Percentiles rank a stretch among this genome's conserved stretches.
Evolutionary conservation across 2,797 vertebrate species (phyloP).

Genomic region (Huso huso): DNA sequence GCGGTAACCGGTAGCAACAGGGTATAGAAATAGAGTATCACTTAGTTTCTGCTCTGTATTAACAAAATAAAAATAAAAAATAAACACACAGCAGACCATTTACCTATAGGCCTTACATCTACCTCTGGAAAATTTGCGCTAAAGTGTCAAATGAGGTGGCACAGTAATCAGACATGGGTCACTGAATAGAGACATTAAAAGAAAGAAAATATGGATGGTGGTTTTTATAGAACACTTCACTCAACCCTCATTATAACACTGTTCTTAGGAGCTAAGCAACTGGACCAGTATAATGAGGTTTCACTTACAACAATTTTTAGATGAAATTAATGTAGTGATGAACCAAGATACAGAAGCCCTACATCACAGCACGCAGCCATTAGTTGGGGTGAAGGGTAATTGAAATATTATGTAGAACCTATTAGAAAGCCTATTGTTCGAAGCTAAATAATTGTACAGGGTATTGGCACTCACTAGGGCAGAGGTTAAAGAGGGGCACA

Average conservation of each 20-base stretch:
- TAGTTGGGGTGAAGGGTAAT: slow-evolving; percentile 28
- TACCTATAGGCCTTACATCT: too few species aligned
- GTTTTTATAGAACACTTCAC: slow-evolving; percentile 16
- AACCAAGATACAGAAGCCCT: slow-evolving; percentile 11
- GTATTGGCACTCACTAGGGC: slow-evolving; percentile 4
- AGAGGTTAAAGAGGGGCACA: not conserved
- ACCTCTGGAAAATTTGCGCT: too few species aligned
- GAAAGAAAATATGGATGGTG: not conserved
- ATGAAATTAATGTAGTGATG: slow-evolving; percentile 22
- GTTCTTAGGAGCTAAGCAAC: slow-evolving; percentile 22
- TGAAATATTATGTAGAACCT: slow-evolving; percentile 37
- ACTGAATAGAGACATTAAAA: not conserved
- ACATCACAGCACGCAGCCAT: slow-evolving; percentile 19
- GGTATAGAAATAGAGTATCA: too few species aligned
- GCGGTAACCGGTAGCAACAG: too few species aligned
- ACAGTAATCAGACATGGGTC: not conserved
- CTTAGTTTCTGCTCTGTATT: too few species aligned
- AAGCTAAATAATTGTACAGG: slow-evolving; percentile 15
- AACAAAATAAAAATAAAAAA: too few species aligned
- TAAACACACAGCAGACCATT: too few species aligned
- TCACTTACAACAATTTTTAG: slow-evolving; percentile 22
- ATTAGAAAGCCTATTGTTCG: slow-evolving; percentile 19
- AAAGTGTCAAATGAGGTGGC: not conserved
- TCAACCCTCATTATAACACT: slow-evolving; percentile 12
- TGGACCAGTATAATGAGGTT: slow-evolving; percentile 26